Conservation (phyloP, 2,797 vertebrate species). For the Falco peregrinus region DNA sequence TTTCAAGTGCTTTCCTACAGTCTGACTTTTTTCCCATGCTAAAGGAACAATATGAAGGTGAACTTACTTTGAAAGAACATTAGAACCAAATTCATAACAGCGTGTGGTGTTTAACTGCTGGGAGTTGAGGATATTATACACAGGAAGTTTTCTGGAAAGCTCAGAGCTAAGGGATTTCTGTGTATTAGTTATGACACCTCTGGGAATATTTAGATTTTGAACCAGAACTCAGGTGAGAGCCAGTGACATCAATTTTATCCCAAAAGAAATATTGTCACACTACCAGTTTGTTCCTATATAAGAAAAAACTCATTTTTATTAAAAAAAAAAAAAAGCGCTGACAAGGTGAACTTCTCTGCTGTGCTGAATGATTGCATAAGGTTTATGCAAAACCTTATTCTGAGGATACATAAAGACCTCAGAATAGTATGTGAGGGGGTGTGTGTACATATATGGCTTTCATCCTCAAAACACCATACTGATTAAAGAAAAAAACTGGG, state of each 20-base stretch:
- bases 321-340: neutral
- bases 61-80: neutral
- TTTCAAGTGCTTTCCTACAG: neutral
- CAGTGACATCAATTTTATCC: neutral
- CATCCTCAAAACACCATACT: neutral
- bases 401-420: neutral
- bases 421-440: neutral
- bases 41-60: neutral
- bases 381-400: neutral
- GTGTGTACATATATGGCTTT: neutral
- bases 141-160: neutral
- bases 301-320: neutral
- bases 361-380: neutral
- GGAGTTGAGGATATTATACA: neutral
- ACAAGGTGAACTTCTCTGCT: neutral
- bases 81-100: neutral
- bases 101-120: neutral
- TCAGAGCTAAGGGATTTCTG: neutral
- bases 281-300: neutral
- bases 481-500: neutral
- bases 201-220: slow-evolving; percentile 5
- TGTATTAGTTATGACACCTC: neutral
- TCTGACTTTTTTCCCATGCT: neutral
- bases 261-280: neutral
- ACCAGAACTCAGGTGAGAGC: neutral